phyloP scores from a whole-genome alignment of 1,140 invertebrate genomes.

The Coelopa frigida region DNA sequence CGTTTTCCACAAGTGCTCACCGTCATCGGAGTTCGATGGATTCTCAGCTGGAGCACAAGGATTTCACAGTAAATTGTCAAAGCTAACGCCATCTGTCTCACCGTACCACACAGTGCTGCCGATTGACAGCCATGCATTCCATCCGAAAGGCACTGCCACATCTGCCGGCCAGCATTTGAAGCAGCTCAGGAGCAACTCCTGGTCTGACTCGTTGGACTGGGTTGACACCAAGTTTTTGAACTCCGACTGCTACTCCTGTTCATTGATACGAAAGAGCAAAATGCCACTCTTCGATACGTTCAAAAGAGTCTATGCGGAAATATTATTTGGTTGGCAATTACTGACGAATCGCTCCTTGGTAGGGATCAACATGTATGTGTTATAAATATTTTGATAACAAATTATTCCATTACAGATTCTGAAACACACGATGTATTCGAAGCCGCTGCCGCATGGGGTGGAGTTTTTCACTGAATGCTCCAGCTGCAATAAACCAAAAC shows the following conservation, averaged over 20 bases:
- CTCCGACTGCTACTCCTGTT: slow-evolving; percentile 25
- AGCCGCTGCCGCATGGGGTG: slow-evolving; percentile 58
- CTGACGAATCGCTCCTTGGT: slow-evolving; percentile 71
- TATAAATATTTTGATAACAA: slow-evolving; percentile 6
- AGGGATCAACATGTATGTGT: slow-evolving; percentile 24
- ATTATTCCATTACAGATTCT: slow-evolving; percentile 48
- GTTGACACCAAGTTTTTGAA: slow-evolving; percentile 28
- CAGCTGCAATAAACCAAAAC: slow-evolving; percentile 54
- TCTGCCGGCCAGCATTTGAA: slow-evolving; percentile 47
- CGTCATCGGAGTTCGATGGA: neutral
- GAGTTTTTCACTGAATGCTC: slow-evolving; percentile 72
- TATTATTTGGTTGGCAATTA: slow-evolving; percentile 73
- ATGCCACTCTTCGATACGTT: slow-evolving; percentile 73
- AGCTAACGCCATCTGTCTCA: slow-evolving; percentile 58
- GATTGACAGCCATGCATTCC: slow-evolving; percentile 48
- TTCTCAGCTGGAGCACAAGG: neutral
- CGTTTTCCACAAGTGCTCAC: slow-evolving; percentile 58
- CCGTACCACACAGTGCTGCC: slow-evolving; percentile 89
- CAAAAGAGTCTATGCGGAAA: slow-evolving; percentile 81
- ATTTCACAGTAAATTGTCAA: slow-evolving; percentile 23
- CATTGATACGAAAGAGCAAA: slow-evolving; percentile 45
- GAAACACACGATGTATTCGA: slow-evolving; percentile 61
- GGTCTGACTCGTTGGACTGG: slow-evolving; percentile 74
- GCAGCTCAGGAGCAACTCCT: slow-evolving; percentile 76
- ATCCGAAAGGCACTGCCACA: slow-evolving; percentile 11